Percentiles rank a stretch among this genome's conserved stretches.
Conservation (phyloP, 1,140 invertebrate genomes). For the Metopolophium dirhodum region DNA sequence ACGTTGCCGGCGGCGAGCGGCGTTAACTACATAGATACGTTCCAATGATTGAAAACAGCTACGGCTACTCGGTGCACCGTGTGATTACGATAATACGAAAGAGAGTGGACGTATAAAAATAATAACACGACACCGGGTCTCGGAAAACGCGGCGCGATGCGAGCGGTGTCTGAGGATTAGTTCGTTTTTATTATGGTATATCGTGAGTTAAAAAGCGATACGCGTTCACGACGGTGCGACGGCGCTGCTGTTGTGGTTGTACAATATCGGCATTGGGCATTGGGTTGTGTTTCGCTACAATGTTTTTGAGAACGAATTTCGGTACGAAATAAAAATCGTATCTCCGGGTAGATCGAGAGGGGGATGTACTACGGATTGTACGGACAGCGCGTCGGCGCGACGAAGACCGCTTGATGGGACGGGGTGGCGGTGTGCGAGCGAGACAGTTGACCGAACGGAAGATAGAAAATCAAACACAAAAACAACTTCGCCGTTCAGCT, state of each 20-base stretch:
- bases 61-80: neutral
- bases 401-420: neutral
- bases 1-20: neutral
- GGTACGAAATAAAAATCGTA: slow-evolving; percentile 48
- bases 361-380: neutral
- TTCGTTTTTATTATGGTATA: neutral
- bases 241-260: neutral
- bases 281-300: neutral
- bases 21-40: neutral
- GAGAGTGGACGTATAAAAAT: neutral
- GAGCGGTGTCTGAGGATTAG: neutral
- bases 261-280: neutral
- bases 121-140: neutral
- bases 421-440: neutral
- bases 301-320: slow-evolving; percentile 31
- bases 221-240: neutral
- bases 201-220: neutral
- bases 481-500: slow-evolving; percentile 37
- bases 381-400: slow-evolving; percentile 16
- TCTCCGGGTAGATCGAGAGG: slow-evolving; percentile 10
- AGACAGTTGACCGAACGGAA: neutral
- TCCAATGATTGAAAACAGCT: neutral
- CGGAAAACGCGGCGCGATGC: neutral
- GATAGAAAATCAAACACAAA: slow-evolving; percentile 51
- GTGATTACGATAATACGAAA: neutral